Base-by-base conservation (phyloP, 30 jellyfish, hydroid and myxozoan genomes). In the Cassiopea xamachana region DNA sequence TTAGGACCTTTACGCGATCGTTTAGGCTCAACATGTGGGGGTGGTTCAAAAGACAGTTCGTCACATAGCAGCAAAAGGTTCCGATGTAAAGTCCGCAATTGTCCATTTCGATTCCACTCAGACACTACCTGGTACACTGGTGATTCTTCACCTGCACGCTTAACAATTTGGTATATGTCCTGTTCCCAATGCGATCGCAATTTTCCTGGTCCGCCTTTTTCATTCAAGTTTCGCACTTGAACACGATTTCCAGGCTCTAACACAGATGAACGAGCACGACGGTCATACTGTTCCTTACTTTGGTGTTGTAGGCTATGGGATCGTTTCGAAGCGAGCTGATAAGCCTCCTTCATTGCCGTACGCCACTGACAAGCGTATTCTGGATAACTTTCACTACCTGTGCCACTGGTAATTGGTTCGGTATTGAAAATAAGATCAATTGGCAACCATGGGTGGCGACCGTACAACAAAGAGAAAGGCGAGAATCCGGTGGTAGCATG, bases 361-460 rank as follows among this genome's bases (percentile, higher is more conserved):
- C 80, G 62, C 94, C 94, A 87, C 27, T 67, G 47, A 16, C 47
- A 1, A 8, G 77, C 88, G 51, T 73, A 86, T 7, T 60, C 60
- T 62, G 70, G 83, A 60, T 85, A 75, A 44, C 44, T 73, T 48
- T 13, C 62, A 1, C 60, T 48, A 60, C 44, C 55, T 48, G 12
- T 48, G 64, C 12, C 7, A 0, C 64, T 10, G 7, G 80, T 3
- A 43, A 19, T 55, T 1, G 90, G 81, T 55, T 55, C 64, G 8
- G 77, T 86, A 61, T 69, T 55, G 50, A 89, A 51, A 58, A 89
- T 14, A 16, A 67, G 71, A 59, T 89, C 96, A 2, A 89, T 18
- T 7, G 94, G 89, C 48, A 87, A 68, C 10, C 88, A 1, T 75
- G 94, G 83, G 60, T 61, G 82, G 1, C 88, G 68, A 9, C 93